A percentile compares a stretch with the other conserved stretches of the same genome.
Conservation (phyloP, 2,888 invertebrate genomes). For the Dryadula phaetusa region DNA sequence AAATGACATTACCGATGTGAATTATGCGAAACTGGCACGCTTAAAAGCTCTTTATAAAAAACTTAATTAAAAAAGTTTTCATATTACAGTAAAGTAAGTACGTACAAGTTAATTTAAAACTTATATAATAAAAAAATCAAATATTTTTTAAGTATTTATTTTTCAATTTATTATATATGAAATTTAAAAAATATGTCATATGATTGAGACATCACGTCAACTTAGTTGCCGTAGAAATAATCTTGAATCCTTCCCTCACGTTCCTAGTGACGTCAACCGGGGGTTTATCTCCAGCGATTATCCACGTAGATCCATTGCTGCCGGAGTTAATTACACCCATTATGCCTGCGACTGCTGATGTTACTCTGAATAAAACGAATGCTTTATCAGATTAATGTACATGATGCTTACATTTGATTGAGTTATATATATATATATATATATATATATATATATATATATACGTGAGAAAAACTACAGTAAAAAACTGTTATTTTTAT, state of each 20-base stretch:
- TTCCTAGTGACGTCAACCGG: constrained; percentile 63
- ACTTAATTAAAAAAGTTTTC: no score
- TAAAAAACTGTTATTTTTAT: no score
- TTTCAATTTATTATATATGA: no score
- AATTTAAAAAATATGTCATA: constrained; percentile 13
- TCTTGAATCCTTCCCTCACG: constrained; percentile 57
- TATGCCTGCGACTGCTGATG: constrained; percentile 72
- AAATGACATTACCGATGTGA: not conserved
- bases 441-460: no score
- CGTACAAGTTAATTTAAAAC: no score
- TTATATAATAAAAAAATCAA: no score
- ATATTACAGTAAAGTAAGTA: not conserved
- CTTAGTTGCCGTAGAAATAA: constrained; percentile 41
- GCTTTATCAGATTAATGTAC: constrained; percentile 27
- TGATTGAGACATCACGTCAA: constrained; percentile 27
- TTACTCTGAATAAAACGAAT: constrained; percentile 59
- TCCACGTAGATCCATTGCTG: constrained; percentile 69
- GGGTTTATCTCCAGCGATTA: constrained; percentile 67
- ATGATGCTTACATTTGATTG: constrained; percentile 6
- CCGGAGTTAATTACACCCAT: constrained; percentile 67
- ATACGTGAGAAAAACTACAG: no score
- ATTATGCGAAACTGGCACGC: not conserved
- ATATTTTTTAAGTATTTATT: no score
- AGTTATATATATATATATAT: no score
- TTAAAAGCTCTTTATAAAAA: not conserved